These are phyloP conservation scores for Euplagia quadripunctaria DNA, from an alignment of 2,888 invertebrate genomes.

Conservation along the genomic window DNA sequence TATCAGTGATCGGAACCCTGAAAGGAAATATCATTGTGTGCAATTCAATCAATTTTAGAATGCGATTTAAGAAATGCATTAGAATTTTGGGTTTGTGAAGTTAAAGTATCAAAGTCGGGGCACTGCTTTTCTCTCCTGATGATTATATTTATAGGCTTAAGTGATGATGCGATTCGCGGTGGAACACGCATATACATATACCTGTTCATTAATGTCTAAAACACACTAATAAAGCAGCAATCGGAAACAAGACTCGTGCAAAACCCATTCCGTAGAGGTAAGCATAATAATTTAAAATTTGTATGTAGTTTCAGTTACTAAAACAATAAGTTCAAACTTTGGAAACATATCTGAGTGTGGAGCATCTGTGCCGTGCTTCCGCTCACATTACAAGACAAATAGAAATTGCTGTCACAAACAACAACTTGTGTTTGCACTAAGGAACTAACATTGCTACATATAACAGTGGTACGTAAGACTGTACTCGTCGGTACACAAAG, in stretches of 20 bases:
- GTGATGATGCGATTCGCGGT: too few species aligned
- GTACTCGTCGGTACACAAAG: neutral
- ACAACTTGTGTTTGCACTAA: neutral
- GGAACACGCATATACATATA: too few species aligned
- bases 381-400: slow-evolving; percentile 1
- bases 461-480: neutral
- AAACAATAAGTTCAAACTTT: slow-evolving; percentile 2
- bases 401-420: slow-evolving; percentile 6
- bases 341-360: neutral
- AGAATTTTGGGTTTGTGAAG: neutral
- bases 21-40: neutral
- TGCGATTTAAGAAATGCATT: too few species aligned
- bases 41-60: too few species aligned
- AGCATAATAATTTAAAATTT: neutral
- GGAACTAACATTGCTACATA: neutral
- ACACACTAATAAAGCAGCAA: neutral
- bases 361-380: neutral
- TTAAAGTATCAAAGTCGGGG: neutral
- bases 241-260: neutral
- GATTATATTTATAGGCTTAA: too few species aligned
- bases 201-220: neutral
- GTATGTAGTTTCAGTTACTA: neutral
- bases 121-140: neutral
- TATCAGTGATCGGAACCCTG: neutral
- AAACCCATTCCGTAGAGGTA: neutral